Conservation (phyloP, 2,113 vertebrate species). For the Hylia prasina region DNA sequence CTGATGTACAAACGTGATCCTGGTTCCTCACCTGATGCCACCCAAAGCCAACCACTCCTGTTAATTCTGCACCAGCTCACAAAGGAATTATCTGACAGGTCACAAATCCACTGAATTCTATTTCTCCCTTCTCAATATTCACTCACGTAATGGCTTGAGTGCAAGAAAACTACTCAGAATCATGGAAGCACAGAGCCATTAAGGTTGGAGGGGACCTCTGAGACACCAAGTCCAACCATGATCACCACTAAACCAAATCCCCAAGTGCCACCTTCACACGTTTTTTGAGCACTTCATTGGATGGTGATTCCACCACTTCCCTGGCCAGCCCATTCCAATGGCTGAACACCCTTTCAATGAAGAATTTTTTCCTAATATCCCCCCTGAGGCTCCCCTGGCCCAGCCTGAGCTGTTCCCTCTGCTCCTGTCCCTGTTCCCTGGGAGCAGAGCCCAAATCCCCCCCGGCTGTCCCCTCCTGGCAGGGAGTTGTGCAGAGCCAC, state of each 20-base stretch:
- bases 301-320: not conserved
- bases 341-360: too few species aligned
- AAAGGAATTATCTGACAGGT: not conserved
- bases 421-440: not conserved
- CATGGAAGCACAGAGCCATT: not conserved
- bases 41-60: not conserved
- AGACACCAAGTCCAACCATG: not conserved
- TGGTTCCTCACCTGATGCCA: not conserved
- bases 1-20: accelerated
- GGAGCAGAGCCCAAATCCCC: not conserved
- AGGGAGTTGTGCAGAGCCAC: not conserved
- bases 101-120: not conserved
- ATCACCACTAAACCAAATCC: not conserved
- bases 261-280: not conserved
- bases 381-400: accelerated
- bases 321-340: not conserved
- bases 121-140: not conserved
- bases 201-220: not conserved
- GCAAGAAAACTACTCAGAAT: not conserved
- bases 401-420: not conserved
- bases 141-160: not conserved
- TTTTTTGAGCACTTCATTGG: not conserved
- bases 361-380: not conserved
- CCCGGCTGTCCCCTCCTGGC: not conserved
- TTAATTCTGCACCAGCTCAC: not conserved